These are phyloP conservation scores for Marisa cornuarietis DNA, from an alignment of 1,140 invertebrate genomes.

Conservation along the genomic window DNA sequence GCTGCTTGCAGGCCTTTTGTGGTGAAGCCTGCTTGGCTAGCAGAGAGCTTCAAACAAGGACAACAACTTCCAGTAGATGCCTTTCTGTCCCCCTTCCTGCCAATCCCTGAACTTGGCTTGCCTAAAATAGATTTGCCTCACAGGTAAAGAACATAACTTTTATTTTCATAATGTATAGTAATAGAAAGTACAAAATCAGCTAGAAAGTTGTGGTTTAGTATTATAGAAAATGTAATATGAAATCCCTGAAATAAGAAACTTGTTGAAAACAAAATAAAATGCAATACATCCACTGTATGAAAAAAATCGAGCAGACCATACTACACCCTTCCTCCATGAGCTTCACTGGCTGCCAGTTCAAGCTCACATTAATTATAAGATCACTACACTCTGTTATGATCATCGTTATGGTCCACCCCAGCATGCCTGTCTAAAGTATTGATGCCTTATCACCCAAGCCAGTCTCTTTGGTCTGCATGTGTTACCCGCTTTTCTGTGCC, in stretches of 20 bases:
- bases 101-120: conserved; percentile 42
- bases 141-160: not conserved
- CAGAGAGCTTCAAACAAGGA: conserved; percentile 75
- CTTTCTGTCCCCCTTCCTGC: conserved; percentile 44
- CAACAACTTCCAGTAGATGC: conserved; percentile 70
- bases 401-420: too few relatives aligned
- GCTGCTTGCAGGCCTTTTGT: conserved; percentile 71
- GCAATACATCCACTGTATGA: not conserved
- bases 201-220: not conserved
- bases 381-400: too few relatives aligned
- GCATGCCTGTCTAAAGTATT: too few relatives aligned
- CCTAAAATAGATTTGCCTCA: conserved; percentile 24
- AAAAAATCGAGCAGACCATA: not conserved
- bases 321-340: too few relatives aligned
- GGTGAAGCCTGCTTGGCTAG: conserved; percentile 78
- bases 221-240: not conserved
- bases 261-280: not conserved
- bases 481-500: too few relatives aligned
- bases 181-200: too few relatives aligned
- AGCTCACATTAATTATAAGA: too few relatives aligned
- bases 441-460: too few relatives aligned
- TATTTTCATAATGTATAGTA: not conserved
- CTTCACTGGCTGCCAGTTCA: too few relatives aligned
- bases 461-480: too few relatives aligned
- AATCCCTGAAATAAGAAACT: too few relatives aligned